Evolutionary conservation across 2,113 vertebrate species (phyloP).

Genomic region (Progne subis): DNA sequence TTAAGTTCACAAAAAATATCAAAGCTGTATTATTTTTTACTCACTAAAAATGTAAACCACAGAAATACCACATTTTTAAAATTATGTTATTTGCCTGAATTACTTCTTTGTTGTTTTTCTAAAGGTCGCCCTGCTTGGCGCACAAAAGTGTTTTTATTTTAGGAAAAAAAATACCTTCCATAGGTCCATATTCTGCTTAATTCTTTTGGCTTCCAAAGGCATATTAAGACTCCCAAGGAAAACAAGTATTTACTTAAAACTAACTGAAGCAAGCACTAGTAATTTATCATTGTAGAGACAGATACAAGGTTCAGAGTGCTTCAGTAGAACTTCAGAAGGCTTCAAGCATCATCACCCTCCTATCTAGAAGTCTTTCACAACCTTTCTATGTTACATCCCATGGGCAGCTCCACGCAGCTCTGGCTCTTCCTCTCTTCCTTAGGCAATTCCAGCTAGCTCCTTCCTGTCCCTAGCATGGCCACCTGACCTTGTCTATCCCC

Average conservation of each 20-base stretch:
- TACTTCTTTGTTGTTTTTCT: background rate
- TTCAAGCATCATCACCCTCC: background rate
- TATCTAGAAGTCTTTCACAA: background rate
- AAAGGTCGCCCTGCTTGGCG: background rate
- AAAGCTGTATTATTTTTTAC: background rate
- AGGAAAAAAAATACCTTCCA: background rate
- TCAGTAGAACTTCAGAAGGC: background rate
- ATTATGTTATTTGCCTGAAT: background rate
- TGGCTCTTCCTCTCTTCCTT: background rate
- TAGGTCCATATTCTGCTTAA: background rate
- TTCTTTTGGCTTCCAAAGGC: background rate
- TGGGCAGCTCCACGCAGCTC: background rate
- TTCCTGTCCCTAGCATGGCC: background rate
- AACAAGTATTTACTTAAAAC: background rate
- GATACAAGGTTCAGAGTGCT: background rate
- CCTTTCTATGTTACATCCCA: background rate
- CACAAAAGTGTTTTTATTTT: background rate
- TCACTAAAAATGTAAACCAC: background rate
- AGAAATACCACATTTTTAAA: background rate
- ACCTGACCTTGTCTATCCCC: background rate
- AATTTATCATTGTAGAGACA: background rate
- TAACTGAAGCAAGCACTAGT: background rate
- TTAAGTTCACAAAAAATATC: background rate
- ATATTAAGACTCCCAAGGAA: background rate
- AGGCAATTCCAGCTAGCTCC: background rate